These are phyloP conservation scores for Lysandra bellargus DNA, from an alignment of 2,888 invertebrate species.

Conservation along the genomic window DNA sequence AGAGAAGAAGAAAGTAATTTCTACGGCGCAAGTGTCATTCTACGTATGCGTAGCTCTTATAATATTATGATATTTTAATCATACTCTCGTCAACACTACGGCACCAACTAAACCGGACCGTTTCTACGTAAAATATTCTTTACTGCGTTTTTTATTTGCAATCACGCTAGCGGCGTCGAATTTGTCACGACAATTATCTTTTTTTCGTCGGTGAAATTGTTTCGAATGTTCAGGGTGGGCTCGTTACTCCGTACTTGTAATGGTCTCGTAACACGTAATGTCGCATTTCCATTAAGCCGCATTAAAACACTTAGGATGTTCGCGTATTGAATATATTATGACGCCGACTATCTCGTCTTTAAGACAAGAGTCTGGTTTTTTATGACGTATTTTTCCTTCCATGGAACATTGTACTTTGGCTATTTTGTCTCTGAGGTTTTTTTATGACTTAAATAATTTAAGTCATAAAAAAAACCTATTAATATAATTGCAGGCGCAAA, in stretches of 20 bases:
- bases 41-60: background rate
- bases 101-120: background rate
- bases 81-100: background rate
- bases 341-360: background rate
- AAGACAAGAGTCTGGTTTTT: background rate
- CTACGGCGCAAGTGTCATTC: background rate
- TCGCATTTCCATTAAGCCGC: conserved; percentile 28
- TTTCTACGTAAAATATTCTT: conserved; percentile 6
- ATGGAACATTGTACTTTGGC: too few species aligned
- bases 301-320: conserved; percentile 25
- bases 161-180: conserved; percentile 28
- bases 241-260: conserved; percentile 28
- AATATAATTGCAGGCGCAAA: too few species aligned
- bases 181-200: conserved; percentile 31
- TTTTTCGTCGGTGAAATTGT: conserved; percentile 28
- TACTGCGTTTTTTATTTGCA: conserved; percentile 24
- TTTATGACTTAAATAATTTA: too few species aligned
- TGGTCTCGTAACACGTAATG: conserved; percentile 24
- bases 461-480: too few species aligned
- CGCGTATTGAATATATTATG: conserved; percentile 25
- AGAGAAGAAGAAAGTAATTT: background rate
- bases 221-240: conserved; percentile 23
- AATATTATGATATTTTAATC: background rate
- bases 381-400: background rate
- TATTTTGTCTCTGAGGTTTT: too few species aligned